Evolutionary conservation across 1,140 invertebrate species (phyloP).

Genomic region (Tetranychus cinnabarinus): DNA sequence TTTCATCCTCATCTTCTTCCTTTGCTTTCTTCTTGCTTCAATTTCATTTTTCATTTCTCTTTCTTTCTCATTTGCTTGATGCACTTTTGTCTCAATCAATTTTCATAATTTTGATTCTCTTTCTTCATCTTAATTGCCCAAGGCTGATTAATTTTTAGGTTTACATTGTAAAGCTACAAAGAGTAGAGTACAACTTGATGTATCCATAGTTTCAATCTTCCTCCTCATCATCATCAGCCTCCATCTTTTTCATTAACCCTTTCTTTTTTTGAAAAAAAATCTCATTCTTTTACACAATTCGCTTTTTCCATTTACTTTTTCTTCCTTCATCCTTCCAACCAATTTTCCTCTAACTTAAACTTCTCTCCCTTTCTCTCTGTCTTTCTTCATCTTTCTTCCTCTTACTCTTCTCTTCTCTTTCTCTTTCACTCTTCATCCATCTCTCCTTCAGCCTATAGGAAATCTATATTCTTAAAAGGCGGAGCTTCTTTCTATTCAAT

Average conservation of each 20-base stretch:
- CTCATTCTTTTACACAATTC: no score
- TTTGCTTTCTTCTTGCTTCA: no score
- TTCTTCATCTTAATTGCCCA: neutral
- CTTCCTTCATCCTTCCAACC: neutral
- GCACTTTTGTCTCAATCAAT: neutral
- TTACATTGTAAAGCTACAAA: no score
- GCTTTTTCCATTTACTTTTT: neutral
- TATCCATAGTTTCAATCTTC: neutral
- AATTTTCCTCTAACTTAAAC: neutral
- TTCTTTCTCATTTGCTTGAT: neutral
- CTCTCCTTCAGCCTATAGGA: neutral
- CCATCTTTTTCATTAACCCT: neutral
- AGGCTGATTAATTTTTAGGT: neutral
- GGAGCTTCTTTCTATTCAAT: no score
- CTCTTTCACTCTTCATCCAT: neutral
- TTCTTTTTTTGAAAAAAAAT: neutral
- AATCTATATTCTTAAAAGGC: neutral
- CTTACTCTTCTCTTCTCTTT: neutral
- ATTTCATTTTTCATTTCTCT: no score
- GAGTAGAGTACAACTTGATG: neutral
- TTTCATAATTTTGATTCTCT: neutral
- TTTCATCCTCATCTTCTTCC: no score
- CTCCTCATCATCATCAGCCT: neutral
- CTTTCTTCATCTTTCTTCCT: neutral
- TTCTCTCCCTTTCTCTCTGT: constrained; percentile 1